Evolutionary conservation across 2,888 invertebrate species (phyloP).

Genomic region (Meiosimyza decipiens): DNA sequence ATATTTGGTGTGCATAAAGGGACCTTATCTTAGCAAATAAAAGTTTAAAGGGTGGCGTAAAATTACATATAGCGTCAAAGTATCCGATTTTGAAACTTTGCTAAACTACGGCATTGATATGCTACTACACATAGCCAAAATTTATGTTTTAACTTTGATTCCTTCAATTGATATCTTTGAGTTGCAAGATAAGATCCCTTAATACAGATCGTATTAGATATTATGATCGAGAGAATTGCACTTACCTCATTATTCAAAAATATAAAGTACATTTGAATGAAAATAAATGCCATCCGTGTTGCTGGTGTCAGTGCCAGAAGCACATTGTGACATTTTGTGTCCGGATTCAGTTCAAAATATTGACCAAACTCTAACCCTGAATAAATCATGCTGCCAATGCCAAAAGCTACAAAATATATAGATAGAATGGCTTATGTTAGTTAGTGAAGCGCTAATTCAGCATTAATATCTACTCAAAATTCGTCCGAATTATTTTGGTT

Average conservation of each 20-base stretch:
- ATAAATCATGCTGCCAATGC: constrained; percentile 97
- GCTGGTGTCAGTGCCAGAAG: constrained; percentile 90
- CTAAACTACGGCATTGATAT: too few species aligned
- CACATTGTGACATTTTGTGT: constrained; percentile 92
- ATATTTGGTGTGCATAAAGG: too few species aligned
- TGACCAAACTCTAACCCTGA: constrained; percentile 95
- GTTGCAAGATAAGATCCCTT: neutral
- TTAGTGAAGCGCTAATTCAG: too few species aligned
- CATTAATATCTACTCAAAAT: too few species aligned
- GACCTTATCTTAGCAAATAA: too few species aligned
- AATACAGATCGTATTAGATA: neutral
- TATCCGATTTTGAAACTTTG: too few species aligned
- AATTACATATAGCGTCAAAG: too few species aligned
- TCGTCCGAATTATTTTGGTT: too few species aligned
- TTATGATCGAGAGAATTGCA: neutral
- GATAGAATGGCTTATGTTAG: neutral
- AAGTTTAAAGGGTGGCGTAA: too few species aligned
- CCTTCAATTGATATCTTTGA: too few species aligned
- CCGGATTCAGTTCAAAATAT: constrained; percentile 90
- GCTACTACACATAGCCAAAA: too few species aligned
- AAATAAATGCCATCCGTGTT: constrained; percentile 94
- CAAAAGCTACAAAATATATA: constrained; percentile 78
- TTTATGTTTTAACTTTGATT: too few species aligned
- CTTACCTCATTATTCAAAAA: constrained; percentile 95
- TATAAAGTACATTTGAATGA: constrained; percentile 98